Percentiles rank a stretch among this genome's conserved stretches.
Evolutionary conservation across 37 sponge, comb jelly and placozoan genomes (phyloP).

Genomic region (Bolinopsis microptera): DNA sequence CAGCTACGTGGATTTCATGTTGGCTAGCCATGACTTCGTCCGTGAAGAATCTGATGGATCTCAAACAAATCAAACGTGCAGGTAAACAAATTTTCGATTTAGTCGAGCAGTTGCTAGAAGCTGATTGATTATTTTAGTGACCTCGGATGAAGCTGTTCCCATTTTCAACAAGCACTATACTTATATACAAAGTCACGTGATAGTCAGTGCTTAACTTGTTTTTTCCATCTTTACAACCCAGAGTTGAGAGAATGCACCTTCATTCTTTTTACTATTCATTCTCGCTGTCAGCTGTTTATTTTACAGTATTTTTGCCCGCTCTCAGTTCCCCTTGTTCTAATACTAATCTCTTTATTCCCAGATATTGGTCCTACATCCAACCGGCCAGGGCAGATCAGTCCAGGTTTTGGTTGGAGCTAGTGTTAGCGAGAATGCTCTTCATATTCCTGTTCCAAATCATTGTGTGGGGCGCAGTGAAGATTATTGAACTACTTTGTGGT

Average conservation of each 20-base stretch:
- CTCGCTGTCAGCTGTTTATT: background rate
- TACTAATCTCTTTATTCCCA: background rate
- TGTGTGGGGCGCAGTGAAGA: background rate
- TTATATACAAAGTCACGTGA: too few species aligned
- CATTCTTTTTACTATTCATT: too few species aligned
- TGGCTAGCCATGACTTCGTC: background rate
- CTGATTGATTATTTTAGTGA: too few species aligned
- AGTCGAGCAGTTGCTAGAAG: too few species aligned
- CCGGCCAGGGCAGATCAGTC: conserved; percentile 25
- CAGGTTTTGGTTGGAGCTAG: conserved; percentile 40
- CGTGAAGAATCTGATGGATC: background rate
- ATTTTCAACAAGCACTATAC: too few species aligned
- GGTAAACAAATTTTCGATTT: too few species aligned
- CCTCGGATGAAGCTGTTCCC: too few species aligned
- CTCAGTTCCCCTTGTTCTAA: too few species aligned
- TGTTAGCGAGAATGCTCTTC: conserved; percentile 54
- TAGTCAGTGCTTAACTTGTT: too few species aligned
- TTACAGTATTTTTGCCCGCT: background rate
- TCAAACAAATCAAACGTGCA: conserved; percentile 7
- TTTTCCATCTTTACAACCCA: too few species aligned
- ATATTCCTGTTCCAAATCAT: conserved; percentile 57
- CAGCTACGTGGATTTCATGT: conserved; percentile 42
- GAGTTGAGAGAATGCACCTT: too few species aligned
- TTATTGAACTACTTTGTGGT: background rate
- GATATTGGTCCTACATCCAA: conserved; percentile 62